These are phyloP conservation scores for Eidolon helvum DNA, from an alignment of 2,113 vertebrate genomes.

Conservation along the genomic window DNA sequence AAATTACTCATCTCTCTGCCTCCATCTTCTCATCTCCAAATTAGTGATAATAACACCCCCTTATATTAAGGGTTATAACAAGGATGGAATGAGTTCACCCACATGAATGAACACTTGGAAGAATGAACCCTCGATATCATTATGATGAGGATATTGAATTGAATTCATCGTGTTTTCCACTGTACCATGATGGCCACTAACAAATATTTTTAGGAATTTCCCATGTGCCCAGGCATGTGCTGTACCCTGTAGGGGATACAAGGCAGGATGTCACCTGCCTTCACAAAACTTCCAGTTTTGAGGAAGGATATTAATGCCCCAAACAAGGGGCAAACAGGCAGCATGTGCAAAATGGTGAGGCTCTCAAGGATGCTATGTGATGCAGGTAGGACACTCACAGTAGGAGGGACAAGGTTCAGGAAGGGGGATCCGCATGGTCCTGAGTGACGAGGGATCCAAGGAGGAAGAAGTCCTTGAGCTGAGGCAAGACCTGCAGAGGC, in stretches of 20 bases:
- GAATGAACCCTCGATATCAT: not conserved
- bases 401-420: too few relatives aligned
- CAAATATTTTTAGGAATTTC: not conserved
- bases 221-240: not conserved
- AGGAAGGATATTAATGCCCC: not conserved
- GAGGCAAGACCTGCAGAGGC: not conserved
- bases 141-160: not conserved
- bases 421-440: not conserved
- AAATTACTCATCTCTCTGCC: not conserved
- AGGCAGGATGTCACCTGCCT: too few relatives aligned
- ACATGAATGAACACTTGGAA: not conserved
- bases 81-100: not conserved
- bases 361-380: not conserved
- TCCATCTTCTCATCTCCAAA: not conserved
- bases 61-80: too few relatives aligned
- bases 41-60: not conserved
- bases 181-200: not conserved
- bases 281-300: not conserved
- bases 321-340: not conserved
- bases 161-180: not conserved
- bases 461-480: not conserved
- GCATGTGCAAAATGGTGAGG: too few relatives aligned
- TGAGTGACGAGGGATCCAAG: not conserved
- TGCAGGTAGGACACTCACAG: not conserved
- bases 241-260: accelerated